Base-by-base conservation (phyloP, 2,797 vertebrate species). In the Euphonia xanthogaster region DNA sequence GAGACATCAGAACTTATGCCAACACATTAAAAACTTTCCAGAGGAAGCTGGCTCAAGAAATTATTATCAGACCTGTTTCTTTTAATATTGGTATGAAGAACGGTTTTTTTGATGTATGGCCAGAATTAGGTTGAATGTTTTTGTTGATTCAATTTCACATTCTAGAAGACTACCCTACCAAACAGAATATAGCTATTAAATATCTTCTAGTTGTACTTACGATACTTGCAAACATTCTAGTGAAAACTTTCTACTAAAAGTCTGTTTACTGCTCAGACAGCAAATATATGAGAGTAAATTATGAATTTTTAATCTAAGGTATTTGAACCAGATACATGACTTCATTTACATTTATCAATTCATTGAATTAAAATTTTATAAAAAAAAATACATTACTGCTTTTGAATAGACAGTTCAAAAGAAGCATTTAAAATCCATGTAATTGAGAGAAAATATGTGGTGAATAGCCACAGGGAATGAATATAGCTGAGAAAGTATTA, bases 301-400 rank as follows among this genome's bases (percentile, higher is more conserved):
- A 47, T 58, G 35, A 88, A 91, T 76, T 86, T 94, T 88, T 90
- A 82, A 85, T 92, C 40, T 68, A 53, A 78, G 12, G 30, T 86
- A 31, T 48, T 82, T 83, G 5, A 51, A 88, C 24, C 14, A 85
- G 40, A 71, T 71, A 82, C 63, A 23, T 74, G 18, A 75, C 3
- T 94, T 81, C 7, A 24, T 79, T 86, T 87, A 33, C 21, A 45
- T 62, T 84, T 82, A 39, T 54, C 30, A 37, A 50, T 79, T 63
- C 8, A 57, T 28, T 81, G 40, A 95, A 53, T 11, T 86, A 50
- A 60, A 48, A 37, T 22, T 31, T 88, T 75, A 2, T 86, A 20
- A 48, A 55, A 35, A 48, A 93, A 93, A 94, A 65, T 27, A n/a
- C n/a, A 73, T 60, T 57, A 45, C 4, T 71, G 24, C 24, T 63